These are phyloP conservation scores for Trichoplax adhaerens DNA, from an alignment of 37 sponge, comb jelly and placozoan genomes.

Conservation along the genomic window DNA sequence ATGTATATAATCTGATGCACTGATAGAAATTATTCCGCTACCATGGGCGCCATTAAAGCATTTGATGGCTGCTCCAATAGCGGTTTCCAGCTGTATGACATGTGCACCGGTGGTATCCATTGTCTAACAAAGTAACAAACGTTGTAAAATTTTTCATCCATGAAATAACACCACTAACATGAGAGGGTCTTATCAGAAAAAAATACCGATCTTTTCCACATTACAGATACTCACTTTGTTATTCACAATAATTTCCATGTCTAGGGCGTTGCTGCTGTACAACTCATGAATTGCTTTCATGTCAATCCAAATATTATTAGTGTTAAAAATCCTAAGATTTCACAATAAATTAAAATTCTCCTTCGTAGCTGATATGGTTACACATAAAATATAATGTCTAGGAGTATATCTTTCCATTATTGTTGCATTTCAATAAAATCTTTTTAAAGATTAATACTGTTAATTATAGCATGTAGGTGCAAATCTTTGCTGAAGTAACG, in stretches of 20 bases:
- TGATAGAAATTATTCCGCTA: constrained; percentile 1
- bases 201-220: not conserved
- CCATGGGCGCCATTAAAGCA: constrained; percentile 79
- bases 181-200: not conserved
- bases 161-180: not conserved
- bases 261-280: constrained; percentile 11
- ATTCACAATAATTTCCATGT: constrained; percentile 80
- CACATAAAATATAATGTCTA: not conserved
- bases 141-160: not conserved
- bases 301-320: constrained; percentile 84
- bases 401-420: not conserved
- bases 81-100: constrained; percentile 92
- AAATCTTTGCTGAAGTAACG: too few relatives aligned
- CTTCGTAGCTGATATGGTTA: too few relatives aligned
- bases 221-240: constrained; percentile 37
- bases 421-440: not conserved
- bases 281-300: constrained; percentile 54
- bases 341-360: not conserved
- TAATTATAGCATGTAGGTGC: too few relatives aligned
- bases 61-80: constrained; percentile 94
- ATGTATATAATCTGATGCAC: too few relatives aligned
- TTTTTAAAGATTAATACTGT: too few relatives aligned
- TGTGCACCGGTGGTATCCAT: constrained; percentile 18
- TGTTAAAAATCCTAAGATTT: constrained; percentile 66
- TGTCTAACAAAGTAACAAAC: not conserved